phyloP scores from a whole-genome alignment of 2,797 vertebrate genomes.

The Hyperoplus lanceolatus region DNA sequence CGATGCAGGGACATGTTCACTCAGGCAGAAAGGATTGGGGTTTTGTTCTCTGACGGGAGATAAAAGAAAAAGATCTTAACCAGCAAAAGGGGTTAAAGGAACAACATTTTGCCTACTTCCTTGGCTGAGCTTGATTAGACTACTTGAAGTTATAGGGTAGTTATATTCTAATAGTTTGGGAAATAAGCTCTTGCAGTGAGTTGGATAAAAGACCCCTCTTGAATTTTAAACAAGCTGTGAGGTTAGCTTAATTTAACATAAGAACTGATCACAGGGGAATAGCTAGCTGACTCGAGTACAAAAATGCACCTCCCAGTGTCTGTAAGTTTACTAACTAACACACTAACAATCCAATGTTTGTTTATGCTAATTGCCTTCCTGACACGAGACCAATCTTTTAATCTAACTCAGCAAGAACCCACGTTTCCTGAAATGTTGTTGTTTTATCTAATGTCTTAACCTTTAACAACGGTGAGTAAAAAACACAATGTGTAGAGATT shows the following conservation, averaged over 20 bases:
- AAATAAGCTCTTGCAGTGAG: background rate
- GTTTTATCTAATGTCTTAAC: background rate
- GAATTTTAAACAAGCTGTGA: background rate
- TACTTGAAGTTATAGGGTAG: background rate
- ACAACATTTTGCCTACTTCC: slow-evolving; percentile 1
- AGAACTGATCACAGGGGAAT: background rate
- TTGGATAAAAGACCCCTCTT: background rate
- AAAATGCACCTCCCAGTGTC: background rate
- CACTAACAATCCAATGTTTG: too few species aligned
- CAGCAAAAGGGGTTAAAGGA: slow-evolving; percentile 44
- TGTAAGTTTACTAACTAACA: background rate
- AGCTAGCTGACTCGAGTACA: background rate
- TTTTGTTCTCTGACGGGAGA: slow-evolving; percentile 3
- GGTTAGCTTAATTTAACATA: background rate
- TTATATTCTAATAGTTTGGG: background rate
- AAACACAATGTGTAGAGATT: too few species aligned
- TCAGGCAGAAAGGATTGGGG: slow-evolving; percentile 43
- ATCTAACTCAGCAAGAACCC: background rate
- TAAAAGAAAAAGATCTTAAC: slow-evolving; percentile 32
- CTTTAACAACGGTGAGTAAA: background rate
- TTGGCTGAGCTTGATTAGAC: slow-evolving; percentile 17
- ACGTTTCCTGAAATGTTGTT: background rate
- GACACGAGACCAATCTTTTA: background rate
- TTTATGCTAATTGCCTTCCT: background rate
- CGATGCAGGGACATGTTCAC: slow-evolving; percentile 64